Evolutionary conservation across 2,113 vertebrate genomes (phyloP).

Genomic region (Xyliphius kryptos): DNA sequence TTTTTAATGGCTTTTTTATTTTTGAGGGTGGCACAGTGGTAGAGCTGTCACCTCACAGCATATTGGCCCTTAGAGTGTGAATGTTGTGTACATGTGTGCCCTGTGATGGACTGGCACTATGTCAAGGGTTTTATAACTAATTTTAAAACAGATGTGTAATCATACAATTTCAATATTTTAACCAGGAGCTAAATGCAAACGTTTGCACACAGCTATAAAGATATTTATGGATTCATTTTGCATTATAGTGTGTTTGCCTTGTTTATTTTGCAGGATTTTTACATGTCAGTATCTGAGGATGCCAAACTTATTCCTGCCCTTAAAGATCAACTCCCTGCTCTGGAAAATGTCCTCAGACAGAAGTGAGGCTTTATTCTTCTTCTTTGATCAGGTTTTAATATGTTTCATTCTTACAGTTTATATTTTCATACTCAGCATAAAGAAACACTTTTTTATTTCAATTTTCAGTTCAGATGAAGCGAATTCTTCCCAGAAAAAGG

Average conservation of each 20-base stretch:
- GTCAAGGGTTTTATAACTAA: too few species aligned
- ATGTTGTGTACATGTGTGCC: too few species aligned
- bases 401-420: background rate
- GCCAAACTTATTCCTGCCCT: slow-evolving; percentile 74
- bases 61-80: too few species aligned
- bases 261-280: slow-evolving; percentile 78
- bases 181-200: too few species aligned
- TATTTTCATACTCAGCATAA: background rate
- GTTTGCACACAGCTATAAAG: too few species aligned
- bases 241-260: background rate
- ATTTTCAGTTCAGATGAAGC: slow-evolving; percentile 77
- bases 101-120: too few species aligned
- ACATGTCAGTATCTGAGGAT: slow-evolving; percentile 84
- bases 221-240: background rate
- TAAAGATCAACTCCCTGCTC: slow-evolving; percentile 81
- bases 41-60: too few species aligned
- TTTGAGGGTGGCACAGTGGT: too few species aligned
- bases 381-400: background rate
- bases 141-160: too few species aligned
- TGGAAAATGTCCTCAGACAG: slow-evolving; percentile 83
- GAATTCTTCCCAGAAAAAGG: slow-evolving; percentile 83
- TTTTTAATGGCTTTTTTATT: too few species aligned
- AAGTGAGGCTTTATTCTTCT: slow-evolving; percentile 68
- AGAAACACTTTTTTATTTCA: background rate
- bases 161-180: too few species aligned